phyloP scores from a whole-genome alignment of 2,888 invertebrate genomes.

The Pseudanteris insignis region DNA sequence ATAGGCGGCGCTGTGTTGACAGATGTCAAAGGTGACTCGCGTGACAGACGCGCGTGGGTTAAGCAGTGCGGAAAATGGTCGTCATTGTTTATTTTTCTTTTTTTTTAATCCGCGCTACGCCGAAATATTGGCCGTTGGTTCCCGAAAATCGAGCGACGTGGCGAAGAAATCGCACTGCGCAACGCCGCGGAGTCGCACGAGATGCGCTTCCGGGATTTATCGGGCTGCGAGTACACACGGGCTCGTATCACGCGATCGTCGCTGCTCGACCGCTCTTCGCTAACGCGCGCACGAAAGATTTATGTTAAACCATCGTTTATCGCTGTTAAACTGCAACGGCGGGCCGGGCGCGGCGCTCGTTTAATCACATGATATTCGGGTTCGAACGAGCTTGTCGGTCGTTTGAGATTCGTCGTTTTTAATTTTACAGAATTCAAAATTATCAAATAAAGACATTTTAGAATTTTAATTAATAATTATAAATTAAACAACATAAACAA shows the following conservation, averaged over 20 bases:
- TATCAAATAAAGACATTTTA: too few species aligned
- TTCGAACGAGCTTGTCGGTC: too few species aligned
- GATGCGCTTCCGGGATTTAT: constrained; percentile 42
- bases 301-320: constrained; percentile 35
- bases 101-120: too few species aligned
- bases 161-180: constrained; percentile 37
- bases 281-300: constrained; percentile 22
- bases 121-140: too few species aligned
- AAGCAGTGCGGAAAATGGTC: constrained; percentile 25
- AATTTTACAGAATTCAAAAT: too few species aligned
- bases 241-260: constrained; percentile 41
- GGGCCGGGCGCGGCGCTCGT: too few species aligned
- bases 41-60: constrained; percentile 29
- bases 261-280: constrained; percentile 24
- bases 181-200: constrained; percentile 34
- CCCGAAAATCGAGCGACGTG: too few species aligned
- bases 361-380: too few species aligned
- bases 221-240: constrained; percentile 36
- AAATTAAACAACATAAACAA: too few species aligned
- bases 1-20: constrained; percentile 28
- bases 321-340: constrained; percentile 14
- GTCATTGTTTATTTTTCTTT: too few species aligned
- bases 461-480: too few species aligned
- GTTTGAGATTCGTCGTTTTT: too few species aligned
- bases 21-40: constrained; percentile 31